These are phyloP conservation scores for Beaufortia kweichowensis DNA, from an alignment of 2,113 vertebrate genomes.

Conservation along the genomic window DNA sequence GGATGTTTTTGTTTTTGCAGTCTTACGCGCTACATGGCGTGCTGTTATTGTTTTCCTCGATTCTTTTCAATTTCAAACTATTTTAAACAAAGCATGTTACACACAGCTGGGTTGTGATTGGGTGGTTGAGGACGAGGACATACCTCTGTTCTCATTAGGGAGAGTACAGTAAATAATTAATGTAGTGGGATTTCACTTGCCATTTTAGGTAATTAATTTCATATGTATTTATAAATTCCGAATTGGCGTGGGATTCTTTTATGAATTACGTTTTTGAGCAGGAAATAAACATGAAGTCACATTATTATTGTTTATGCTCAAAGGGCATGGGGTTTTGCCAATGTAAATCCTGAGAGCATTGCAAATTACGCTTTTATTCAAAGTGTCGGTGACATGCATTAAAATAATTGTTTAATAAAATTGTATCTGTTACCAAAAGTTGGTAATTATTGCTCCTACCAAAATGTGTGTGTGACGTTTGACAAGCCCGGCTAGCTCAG, in stretches of 20 bases:
- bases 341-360: no score
- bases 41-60: neutral
- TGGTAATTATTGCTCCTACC: no score
- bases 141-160: slow-evolving; percentile 7
- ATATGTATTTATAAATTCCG: neutral
- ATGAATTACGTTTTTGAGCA: no score
- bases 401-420: no score
- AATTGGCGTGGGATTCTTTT: neutral
- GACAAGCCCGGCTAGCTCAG: no score
- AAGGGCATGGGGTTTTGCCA: no score
- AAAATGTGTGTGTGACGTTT: no score
- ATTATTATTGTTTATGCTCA: no score
- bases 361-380: no score
- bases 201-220: neutral
- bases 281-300: no score
- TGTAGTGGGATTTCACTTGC: neutral
- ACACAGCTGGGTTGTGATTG: slow-evolving; percentile 13
- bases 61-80: neutral
- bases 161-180: slow-evolving; percentile 14
- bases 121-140: neutral
- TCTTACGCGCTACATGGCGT: neutral
- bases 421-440: no score
- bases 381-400: no score
- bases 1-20: neutral
- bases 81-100: neutral